phyloP scores from a whole-genome alignment of 2,888 invertebrate genomes.

The Ennomos quercinarius region DNA sequence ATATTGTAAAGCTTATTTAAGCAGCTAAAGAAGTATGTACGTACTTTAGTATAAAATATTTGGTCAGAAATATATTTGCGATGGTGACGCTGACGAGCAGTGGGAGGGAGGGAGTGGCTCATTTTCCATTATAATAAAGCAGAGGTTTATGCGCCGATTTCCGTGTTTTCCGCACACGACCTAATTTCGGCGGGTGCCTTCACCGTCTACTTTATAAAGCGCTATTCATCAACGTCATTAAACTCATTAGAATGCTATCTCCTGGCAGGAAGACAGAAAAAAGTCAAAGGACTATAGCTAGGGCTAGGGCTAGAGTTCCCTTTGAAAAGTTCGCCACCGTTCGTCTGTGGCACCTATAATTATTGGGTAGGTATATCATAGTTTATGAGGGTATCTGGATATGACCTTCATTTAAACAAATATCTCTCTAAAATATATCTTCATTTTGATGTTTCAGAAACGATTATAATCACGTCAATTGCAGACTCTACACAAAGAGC shows the following conservation, averaged over 20 bases:
- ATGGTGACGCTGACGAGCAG: neutral
- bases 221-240: slow-evolving; percentile 37
- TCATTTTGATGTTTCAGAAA: neutral
- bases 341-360: no score
- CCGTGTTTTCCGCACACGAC: slow-evolving; percentile 38
- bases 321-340: no score
- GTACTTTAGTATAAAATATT: neutral
- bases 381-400: no score
- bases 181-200: slow-evolving; percentile 36
- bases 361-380: no score
- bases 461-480: neutral
- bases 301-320: no score
- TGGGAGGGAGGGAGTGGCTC: slow-evolving; percentile 13
- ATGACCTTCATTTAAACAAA: neutral
- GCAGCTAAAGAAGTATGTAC: no score
- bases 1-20: neutral
- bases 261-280: slow-evolving; percentile 12
- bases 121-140: slow-evolving; percentile 21
- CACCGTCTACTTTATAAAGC: slow-evolving; percentile 33
- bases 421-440: no score
- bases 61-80: neutral
- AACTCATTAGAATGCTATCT: slow-evolving; percentile 40
- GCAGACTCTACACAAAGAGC: slow-evolving; percentile 2
- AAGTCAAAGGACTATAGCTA: neutral
- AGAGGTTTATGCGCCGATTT: slow-evolving; percentile 27